A percentile compares a stretch with the other conserved stretches of the same genome.
Conservation (phyloP, 1,140 invertebrate genomes). For the Oryctes rhinoceros region DNA sequence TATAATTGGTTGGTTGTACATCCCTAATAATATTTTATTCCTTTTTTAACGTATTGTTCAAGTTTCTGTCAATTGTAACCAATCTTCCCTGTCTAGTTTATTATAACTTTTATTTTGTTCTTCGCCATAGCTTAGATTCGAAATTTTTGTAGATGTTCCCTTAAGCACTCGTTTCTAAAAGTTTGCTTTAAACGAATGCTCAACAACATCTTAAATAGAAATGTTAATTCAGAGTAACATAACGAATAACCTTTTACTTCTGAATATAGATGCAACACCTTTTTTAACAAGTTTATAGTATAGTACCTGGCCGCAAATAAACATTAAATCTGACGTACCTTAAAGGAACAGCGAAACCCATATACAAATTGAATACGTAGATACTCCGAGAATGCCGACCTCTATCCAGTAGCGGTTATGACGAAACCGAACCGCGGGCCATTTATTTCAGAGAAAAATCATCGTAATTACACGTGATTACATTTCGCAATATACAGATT, state of each 20-base stretch:
- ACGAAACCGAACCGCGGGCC: neutral
- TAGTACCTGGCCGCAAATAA: neutral
- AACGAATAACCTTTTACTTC: neutral
- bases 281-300: neutral
- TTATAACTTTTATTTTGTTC: too few species aligned
- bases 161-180: neutral
- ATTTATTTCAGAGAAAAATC: conserved; percentile 10
- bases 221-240: neutral
- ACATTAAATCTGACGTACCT: neutral
- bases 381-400: neutral
- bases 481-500: neutral
- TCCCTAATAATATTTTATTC: too few species aligned
- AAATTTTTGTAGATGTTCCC: neutral
- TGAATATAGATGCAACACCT: neutral
- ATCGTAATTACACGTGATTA: conserved; percentile 9
- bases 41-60: too few species aligned
- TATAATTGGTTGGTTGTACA: too few species aligned
- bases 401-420: conserved; percentile 13
- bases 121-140: too few species aligned
- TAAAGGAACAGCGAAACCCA: neutral
- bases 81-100: too few species aligned
- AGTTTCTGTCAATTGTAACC: too few species aligned
- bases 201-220: neutral
- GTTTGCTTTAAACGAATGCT: neutral
- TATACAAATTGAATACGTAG: neutral